These are phyloP conservation scores for Callocephalon fimbriatum DNA, from an alignment of 2,113 vertebrate species.

Conservation along the genomic window DNA sequence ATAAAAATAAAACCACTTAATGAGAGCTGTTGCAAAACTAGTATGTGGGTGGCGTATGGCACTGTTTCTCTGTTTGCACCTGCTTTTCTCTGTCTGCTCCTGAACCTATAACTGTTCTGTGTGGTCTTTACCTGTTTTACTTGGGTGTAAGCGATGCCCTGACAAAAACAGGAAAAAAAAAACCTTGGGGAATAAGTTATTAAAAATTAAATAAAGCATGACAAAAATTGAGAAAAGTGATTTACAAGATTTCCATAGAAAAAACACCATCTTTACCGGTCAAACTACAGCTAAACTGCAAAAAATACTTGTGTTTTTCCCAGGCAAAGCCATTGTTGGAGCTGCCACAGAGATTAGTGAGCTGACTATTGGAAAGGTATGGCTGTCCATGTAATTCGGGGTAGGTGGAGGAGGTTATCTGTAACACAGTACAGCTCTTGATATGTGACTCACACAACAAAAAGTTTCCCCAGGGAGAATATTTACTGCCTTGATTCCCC, in stretches of 20 bases:
- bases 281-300: neutral
- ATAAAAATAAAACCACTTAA: neutral
- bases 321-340: neutral
- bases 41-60: neutral
- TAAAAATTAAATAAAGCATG: neutral
- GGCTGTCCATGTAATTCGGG: neutral
- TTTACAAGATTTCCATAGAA: neutral
- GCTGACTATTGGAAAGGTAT: neutral
- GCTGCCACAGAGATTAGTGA: neutral
- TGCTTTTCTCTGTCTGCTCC: neutral
- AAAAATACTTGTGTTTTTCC: neutral
- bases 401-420: neutral
- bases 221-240: rapidly evolving
- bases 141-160: neutral
- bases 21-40: neutral
- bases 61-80: neutral
- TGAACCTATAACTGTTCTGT: neutral
- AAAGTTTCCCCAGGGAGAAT: neutral
- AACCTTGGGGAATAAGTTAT: neutral
- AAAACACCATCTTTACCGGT: neutral
- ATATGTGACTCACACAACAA: neutral
- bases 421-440: neutral
- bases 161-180: neutral
- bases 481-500: neutral
- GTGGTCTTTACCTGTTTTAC: neutral